Percentiles rank a stretch among this genome's conserved stretches.
Conservation (phyloP, 2,113 vertebrate genomes). For the Potamarius usumacintae region DNA sequence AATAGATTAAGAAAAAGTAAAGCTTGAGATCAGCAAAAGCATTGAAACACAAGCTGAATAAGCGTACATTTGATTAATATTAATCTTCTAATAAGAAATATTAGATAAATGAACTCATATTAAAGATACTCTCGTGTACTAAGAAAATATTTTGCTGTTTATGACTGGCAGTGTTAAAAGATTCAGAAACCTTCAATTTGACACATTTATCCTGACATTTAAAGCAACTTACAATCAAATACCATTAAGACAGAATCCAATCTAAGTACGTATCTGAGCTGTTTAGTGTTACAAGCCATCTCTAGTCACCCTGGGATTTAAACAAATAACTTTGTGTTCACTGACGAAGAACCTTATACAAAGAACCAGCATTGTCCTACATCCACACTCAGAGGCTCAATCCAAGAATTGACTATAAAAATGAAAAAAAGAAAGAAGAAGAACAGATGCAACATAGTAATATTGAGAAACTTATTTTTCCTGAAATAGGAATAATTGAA, state of each 20-base stretch:
- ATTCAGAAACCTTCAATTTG: background rate
- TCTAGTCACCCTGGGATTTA: background rate
- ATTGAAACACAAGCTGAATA: background rate
- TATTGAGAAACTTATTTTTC: background rate
- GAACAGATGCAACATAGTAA: background rate
- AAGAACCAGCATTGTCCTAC: background rate
- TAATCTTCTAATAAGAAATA: background rate
- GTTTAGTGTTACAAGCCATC: background rate
- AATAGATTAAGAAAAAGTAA: background rate
- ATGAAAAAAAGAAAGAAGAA: background rate
- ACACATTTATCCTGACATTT: background rate
- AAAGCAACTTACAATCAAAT: background rate
- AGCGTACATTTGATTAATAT: background rate
- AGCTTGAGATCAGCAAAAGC: background rate
- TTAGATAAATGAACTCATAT: background rate
- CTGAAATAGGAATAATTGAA: background rate
- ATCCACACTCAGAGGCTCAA: background rate
- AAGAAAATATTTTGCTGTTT: background rate
- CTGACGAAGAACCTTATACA: background rate
- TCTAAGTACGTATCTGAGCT: background rate
- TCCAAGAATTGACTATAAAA: background rate
- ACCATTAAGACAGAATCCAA: background rate
- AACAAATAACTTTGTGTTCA: background rate
- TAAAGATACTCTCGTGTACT: background rate
- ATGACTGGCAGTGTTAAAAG: background rate